A percentile compares a stretch with the other conserved stretches of the same genome.
phyloP scores from a whole-genome alignment of 2,113 vertebrate species.

The Xyrauchen texanus region DNA sequence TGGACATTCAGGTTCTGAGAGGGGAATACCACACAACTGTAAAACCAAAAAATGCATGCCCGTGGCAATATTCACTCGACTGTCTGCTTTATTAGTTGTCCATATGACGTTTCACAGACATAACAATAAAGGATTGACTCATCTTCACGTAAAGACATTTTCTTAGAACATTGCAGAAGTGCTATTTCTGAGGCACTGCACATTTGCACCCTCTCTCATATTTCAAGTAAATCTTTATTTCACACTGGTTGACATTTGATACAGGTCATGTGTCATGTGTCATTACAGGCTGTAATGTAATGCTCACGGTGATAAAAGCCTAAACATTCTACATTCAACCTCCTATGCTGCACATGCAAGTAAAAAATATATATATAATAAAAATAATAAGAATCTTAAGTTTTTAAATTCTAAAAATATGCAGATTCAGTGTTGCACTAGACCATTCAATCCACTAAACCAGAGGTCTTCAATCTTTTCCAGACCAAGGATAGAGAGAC shows the following conservation, averaged over 20 bases:
- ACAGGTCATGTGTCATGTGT: too few species aligned
- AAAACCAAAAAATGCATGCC: background rate
- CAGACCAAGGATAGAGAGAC: too few species aligned
- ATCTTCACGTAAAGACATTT: background rate
- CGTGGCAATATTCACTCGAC: background rate
- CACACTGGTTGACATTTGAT: slow-evolving; percentile 2
- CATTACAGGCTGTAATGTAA: background rate
- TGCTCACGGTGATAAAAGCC: background rate
- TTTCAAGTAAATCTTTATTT: background rate
- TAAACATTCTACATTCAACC: background rate
- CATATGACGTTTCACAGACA: background rate
- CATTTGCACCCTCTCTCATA: background rate
- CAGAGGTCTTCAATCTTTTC: too few species aligned
- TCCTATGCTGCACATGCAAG: too few species aligned
- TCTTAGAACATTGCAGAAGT: background rate
- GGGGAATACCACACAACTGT: slow-evolving; percentile 17
- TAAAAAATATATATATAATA: too few species aligned
- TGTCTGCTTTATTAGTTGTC: background rate
- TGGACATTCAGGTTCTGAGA: slow-evolving; percentile 14
- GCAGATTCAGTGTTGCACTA: too few species aligned
- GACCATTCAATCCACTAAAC: too few species aligned
- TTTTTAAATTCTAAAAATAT: background rate
- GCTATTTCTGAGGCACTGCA: background rate
- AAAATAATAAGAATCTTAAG: too few species aligned
- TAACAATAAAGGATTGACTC: slow-evolving; percentile 5